Conservation (phyloP, 2,797 vertebrate genomes). For the Rhinichthys osculus region DNA sequence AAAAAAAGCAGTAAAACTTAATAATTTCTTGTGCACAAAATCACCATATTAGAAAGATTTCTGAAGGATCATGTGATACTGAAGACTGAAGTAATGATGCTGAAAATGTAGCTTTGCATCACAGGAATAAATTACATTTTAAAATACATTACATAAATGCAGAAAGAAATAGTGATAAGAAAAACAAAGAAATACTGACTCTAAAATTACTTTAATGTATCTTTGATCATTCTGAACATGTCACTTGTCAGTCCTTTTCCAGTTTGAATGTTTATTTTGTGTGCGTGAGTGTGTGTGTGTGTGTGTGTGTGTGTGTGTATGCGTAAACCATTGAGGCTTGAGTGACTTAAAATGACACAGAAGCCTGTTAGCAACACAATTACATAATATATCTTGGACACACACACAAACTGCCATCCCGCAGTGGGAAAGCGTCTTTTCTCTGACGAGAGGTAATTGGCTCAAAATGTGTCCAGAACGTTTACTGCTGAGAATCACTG, state of each 20-base stretch:
- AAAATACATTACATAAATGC: not conserved
- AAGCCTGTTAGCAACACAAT: conserved; percentile 23
- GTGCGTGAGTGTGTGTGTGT: not conserved
- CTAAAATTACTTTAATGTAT: not conserved
- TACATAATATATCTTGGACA: conserved; percentile 2
- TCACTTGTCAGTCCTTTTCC: conserved; percentile 1
- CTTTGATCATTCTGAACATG: not conserved
- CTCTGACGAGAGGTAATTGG: conserved; percentile 44
- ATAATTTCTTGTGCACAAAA: no score
- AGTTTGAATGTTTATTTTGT: not conserved
- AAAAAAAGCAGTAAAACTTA: not conserved
- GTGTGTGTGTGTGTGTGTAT: not conserved
- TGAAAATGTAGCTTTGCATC: not conserved
- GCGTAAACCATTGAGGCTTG: not conserved
- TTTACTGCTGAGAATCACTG: conserved; percentile 45
- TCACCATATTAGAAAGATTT: not conserved
- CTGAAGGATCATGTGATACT: not conserved
- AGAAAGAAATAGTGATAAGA: not conserved
- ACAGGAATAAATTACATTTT: not conserved
- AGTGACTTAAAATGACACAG: conserved; percentile 25
- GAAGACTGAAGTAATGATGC: not conserved
- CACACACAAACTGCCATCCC: not conserved
- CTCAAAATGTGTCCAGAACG: conserved; percentile 34
- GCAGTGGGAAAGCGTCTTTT: conserved; percentile 25
- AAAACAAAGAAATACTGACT: not conserved